Base-by-base conservation (phyloP, 1,140 invertebrate genomes). In the Lucilia cuprina region DNA sequence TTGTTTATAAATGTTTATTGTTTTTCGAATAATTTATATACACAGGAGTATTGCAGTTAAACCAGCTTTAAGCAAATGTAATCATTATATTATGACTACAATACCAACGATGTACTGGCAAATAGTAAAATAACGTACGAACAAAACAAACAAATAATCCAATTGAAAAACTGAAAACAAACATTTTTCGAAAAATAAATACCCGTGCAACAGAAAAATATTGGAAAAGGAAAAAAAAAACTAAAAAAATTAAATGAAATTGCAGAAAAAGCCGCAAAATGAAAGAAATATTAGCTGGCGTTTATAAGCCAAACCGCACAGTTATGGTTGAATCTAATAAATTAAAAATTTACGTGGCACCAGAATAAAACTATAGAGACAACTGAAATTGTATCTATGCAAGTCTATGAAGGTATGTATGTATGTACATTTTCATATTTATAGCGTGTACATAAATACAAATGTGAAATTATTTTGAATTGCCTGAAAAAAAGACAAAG, bases 261-360 rank as follows among this genome's bases (percentile, higher is more conserved):
- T 7, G 75, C 35, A 47, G 8, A 47, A 80, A 80, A 49, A 49
- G 41, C 77, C 77, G 47, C 77, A 49, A 21, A 80, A 80, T 80
- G 77, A 80, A 80, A 80, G 77, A 80, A 80, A 80, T 80, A 80
- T 80, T 80, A 80, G 77, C 47, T 80, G 77, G 77, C 77, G 77
- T 80, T 80, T 80, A 80, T 80, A 80, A 80, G 77, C 77, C 41
- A 80, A 80, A 80, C 77, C 77, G 77, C 77, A 80, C n/a, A 70
- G 65, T 80, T 80, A 80, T 80, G 41, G 77, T 80, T 80, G 25
- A 49, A 80, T 34, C 77, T 80, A 80, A 80, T 80, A 80, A 80
- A 80, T 80, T 80, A 80, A 80, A 80, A 80, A 80, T 70, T 41
- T 80, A 80, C 77, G 77, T 80, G 77, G 77, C 19, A 30, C 19